These are phyloP conservation scores for Deilephila elpenor DNA, from an alignment of 2,888 invertebrate genomes.

Conservation along the genomic window DNA sequence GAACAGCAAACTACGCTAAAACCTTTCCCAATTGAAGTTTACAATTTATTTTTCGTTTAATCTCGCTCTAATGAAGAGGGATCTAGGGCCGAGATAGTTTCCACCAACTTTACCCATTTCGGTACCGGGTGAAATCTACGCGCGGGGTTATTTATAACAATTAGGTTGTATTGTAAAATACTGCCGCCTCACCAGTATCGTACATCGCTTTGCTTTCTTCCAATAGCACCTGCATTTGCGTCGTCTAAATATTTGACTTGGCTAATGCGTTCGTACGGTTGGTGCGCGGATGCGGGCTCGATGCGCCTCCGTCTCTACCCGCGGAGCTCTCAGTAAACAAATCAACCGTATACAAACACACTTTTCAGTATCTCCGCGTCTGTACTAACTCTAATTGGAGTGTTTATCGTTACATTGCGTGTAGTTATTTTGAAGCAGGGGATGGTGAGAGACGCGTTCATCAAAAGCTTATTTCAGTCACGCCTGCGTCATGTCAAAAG, in stretches of 20 bases:
- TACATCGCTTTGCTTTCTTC: slow-evolving; percentile 59
- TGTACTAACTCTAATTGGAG: slow-evolving; percentile 7
- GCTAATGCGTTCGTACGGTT: slow-evolving; percentile 55
- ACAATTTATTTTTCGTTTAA: slow-evolving; percentile 27
- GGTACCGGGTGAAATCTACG: slow-evolving; percentile 33
- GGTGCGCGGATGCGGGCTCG: slow-evolving; percentile 42
- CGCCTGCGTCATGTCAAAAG: slow-evolving; percentile 10
- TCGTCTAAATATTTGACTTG: slow-evolving; percentile 69
- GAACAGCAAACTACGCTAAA: slow-evolving; percentile 10
- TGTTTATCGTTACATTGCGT: neutral
- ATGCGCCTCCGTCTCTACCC: neutral
- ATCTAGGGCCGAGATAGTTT: slow-evolving; percentile 14
- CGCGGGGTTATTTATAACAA: slow-evolving; percentile 48
- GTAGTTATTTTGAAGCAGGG: slow-evolving; percentile 7
- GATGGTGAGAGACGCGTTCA: slow-evolving; percentile 3
- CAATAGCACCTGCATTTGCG: slow-evolving; percentile 36
- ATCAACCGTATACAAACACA: slow-evolving; percentile 10
- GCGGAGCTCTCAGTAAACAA: neutral
- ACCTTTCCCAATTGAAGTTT: slow-evolving; percentile 17
- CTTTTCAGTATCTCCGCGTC: slow-evolving; percentile 17
- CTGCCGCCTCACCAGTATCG: slow-evolving; percentile 36
- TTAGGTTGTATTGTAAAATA: slow-evolving; percentile 52
- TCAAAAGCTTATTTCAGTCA: slow-evolving; percentile 16
- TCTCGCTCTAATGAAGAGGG: slow-evolving; percentile 20
- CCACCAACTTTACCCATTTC: slow-evolving; percentile 38